Evolutionary conservation across 2,113 vertebrate species (phyloP), one percentile per base, ranked within the genome.

Genomic region (Dipodomys spectabilis): DNA sequence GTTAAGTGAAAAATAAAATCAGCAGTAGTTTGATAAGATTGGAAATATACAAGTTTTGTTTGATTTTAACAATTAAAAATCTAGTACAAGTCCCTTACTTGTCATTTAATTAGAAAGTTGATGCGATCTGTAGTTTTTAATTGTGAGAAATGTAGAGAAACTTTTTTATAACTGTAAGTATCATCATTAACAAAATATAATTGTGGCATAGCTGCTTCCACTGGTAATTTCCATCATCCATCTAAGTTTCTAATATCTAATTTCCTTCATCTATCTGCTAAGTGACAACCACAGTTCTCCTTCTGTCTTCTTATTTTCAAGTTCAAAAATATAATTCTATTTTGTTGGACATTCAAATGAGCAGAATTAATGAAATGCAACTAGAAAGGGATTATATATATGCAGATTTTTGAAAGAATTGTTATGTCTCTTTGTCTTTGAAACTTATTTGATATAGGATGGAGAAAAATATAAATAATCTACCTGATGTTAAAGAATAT

Each of bases 391-490:
- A 5, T 12, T 28, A 10, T 71, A 39, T 62, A 57, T 57, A 57
- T 57, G 53, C 15, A 57, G 15, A 57, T 16, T 84, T 96, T 94
- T 78, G 25, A 68, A 91, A 95, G 13, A 88, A 20, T 44, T 94
- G 2, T 79, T 92, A 53, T 86, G 4, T 85, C 60, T 7, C 90
- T 92, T 23, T 77, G 7, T 79, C 15, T 92, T 90, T 64, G 27
- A 90, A 83, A 74, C 30, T 95, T 96, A 53, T 44, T 92, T 96
- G n/a, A 80, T 86, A 49, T 39, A 86, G 92, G 85, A 93, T 88
- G 79, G 82, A 90, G 57, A 86, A 68, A 57, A 95, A 79, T 64
- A 86, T 88, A 94, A 95, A 94, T 85, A 96, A 92, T 93, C 64
- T 93, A 45, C 92, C 74, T 95, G 82, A 88, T 45, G 90, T 81